These are phyloP conservation scores for Pseudachorutes palmiensis DNA, from an alignment of 1,140 invertebrate species.

Conservation along the genomic window DNA sequence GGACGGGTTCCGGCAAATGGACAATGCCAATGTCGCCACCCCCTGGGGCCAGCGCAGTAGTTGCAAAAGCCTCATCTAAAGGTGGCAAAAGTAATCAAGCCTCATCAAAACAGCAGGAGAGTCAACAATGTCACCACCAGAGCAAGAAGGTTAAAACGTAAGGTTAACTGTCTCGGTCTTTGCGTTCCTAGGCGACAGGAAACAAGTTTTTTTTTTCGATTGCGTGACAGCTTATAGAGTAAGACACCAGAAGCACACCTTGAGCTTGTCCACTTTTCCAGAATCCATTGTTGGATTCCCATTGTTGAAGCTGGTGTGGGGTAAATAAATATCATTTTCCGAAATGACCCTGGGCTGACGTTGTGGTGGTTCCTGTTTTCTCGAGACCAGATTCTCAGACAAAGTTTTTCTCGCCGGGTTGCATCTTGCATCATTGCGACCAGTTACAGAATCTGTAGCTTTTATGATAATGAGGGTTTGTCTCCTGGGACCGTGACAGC, in stretches of 20 bases:
- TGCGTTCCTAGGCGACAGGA: neutral
- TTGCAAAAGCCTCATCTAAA: neutral
- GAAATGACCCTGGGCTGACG: no score
- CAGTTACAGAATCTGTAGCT: neutral
- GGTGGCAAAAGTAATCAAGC: neutral
- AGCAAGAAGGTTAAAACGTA: neutral
- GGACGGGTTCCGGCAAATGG: no score
- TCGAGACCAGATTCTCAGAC: neutral
- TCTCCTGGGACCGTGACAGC: conserved; percentile 2
- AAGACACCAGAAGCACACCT: neutral
- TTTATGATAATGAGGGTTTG: conserved; percentile 7
- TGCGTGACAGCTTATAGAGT: conserved; percentile 7
- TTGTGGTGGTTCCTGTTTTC: conserved; percentile 5
- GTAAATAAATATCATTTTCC: no score
- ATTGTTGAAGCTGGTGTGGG: no score
- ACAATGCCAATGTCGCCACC: neutral
- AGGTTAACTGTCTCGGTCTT: neutral
- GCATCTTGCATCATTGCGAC: no score
- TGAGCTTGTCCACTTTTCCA: conserved; percentile 2
- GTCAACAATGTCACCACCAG: neutral
- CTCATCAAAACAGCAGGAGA: conserved; percentile 9
- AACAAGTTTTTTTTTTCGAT: neutral
- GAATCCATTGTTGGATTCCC: neutral
- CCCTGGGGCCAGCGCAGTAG: neutral
- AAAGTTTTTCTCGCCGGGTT: neutral